Evolutionary conservation across 2,113 vertebrate genomes (phyloP), one percentile per base, ranked within the genome.

Genomic region (Carassius gibelio): DNA sequence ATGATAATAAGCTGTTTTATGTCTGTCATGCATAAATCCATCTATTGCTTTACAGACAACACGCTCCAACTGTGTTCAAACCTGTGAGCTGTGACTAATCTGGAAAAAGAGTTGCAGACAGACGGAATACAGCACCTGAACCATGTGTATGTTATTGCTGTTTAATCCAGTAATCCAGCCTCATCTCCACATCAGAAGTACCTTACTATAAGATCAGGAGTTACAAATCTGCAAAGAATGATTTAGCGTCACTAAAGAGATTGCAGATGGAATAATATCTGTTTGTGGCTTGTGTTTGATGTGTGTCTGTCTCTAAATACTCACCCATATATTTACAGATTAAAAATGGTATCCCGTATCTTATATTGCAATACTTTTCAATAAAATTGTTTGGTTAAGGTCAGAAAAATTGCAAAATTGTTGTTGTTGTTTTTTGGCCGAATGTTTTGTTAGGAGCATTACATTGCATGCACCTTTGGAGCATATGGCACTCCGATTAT

Each of bases 401-500:
- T 48, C 4, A 30, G 38, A 48, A 26, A 15, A 19, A 14, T 64
- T 23, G 26, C 38, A 5, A 62, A 23, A 79, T 14, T 5, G 15
- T 64, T 74, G 48, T 66, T 71, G 50, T 71, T 50, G 68, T 75
- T 66, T 71, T 52, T 78, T 79, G 79, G 68, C 14, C 77, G 62
- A 17, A 79, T 89, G 85, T 88, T 61, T 82, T 83, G 87, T 72
- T 19, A 85, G 75, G 81, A 86, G 79, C 86, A 86, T 17, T 48
- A 13, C 30, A 26, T 62, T 68, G 30, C 61, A 14, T 50, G 45
- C 92, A 93, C 92, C 21, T 91, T 79, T 90, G 89, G 78, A 94
- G 91, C 96, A 96, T 95, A 96, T 96, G 96, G 96, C 87, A 88
- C 87, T 90, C 84, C 92, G 96, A 96, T 97, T 96, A 96, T 82